These are phyloP conservation scores for Sciurus vulgaris DNA, from an alignment of 2,797 vertebrate genomes.

Conservation along the genomic window DNA sequence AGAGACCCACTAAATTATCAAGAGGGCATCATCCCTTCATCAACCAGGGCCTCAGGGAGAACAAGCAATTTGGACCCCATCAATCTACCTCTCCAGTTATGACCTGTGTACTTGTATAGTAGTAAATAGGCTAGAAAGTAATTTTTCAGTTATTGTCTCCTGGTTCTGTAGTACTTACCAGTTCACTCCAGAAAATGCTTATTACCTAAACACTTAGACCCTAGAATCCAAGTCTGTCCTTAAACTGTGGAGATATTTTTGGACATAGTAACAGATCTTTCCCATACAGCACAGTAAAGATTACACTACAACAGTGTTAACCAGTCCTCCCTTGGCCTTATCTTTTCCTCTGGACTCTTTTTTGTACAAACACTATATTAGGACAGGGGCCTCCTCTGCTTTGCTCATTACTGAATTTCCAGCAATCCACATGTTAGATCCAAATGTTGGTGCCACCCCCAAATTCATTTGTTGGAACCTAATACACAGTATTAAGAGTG, in stretches of 20 bases:
- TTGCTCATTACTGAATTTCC: background rate
- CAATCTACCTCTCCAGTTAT: background rate
- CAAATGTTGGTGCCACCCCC: background rate
- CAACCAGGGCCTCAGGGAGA: background rate
- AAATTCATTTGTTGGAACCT: background rate
- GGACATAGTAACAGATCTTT: background rate
- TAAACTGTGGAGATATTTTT: background rate
- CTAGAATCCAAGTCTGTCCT: background rate
- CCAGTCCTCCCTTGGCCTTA: fast-evolving
- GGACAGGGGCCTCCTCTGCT: background rate
- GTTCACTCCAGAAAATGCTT: conserved; percentile 3
- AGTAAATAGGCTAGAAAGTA: background rate
- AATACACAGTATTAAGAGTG: background rate
- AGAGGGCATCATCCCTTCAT: background rate
- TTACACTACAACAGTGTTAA: fast-evolving
- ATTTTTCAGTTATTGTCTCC: background rate
- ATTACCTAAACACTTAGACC: background rate
- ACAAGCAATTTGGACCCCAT: background rate
- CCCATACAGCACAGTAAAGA: too few relatives aligned
- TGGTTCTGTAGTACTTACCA: background rate
- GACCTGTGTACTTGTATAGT: background rate
- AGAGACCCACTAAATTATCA: background rate
- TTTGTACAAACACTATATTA: background rate
- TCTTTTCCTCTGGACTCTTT: background rate
- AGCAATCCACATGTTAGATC: background rate